Evolutionary conservation across 2,113 vertebrate genomes (phyloP).

Genomic region (Candoia aspera): DNA sequence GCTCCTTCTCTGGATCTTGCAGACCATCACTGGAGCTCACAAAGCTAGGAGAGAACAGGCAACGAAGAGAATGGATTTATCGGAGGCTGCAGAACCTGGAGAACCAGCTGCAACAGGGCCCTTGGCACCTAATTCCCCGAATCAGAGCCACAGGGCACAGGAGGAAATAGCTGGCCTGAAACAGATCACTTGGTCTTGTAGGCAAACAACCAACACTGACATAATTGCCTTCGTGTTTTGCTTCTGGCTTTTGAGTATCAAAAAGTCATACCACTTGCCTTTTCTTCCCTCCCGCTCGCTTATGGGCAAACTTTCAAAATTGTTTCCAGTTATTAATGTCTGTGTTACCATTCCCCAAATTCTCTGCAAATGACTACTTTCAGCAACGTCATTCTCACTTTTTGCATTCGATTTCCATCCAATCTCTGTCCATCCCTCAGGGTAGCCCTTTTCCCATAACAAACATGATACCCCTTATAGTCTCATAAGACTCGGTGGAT

Average conservation of each 20-base stretch:
- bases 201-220: not conserved
- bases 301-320: not conserved
- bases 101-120: no score
- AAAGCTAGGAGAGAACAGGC: slow-evolving; percentile 72
- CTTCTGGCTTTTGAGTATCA: not conserved
- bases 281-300: not conserved
- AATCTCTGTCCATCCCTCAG: not conserved
- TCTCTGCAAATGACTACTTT: not conserved
- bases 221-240: not conserved
- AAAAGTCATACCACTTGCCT: not conserved
- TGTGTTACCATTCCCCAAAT: not conserved
- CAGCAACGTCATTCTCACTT: not conserved
- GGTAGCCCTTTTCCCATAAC: not conserved
- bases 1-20: slow-evolving; percentile 69
- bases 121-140: not conserved
- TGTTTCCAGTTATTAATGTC: not conserved
- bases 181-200: not conserved
- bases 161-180: not conserved
- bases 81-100: not conserved
- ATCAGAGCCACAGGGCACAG: not conserved
- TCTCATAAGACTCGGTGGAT: not conserved
- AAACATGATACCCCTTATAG: not conserved
- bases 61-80: not conserved
- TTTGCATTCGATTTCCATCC: not conserved
- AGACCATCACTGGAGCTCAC: slow-evolving; percentile 81